Evolutionary conservation across 2,888 invertebrate species (phyloP).

Genomic region (Hemistola chrysoprasaria): DNA sequence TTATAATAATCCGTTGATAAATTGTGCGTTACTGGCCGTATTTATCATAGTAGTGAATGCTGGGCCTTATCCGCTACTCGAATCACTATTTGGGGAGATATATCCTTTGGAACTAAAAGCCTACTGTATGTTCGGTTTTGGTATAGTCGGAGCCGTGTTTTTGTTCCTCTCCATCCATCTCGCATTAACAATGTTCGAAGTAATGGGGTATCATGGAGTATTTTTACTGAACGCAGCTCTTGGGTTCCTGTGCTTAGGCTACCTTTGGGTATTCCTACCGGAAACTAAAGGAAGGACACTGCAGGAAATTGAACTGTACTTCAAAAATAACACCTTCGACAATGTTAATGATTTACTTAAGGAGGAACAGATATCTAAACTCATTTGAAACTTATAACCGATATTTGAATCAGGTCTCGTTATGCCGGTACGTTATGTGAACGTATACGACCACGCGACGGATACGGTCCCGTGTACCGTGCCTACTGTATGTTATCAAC

Average conservation of each 20-base stretch:
- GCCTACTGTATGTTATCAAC: no score
- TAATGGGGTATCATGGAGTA: slow-evolving; percentile 36
- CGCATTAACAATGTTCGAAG: slow-evolving; percentile 25
- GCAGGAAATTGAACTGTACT: slow-evolving; percentile 39
- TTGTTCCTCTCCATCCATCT: slow-evolving; percentile 33
- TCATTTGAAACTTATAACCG: no score
- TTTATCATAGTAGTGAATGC: slow-evolving; percentile 32
- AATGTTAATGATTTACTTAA: slow-evolving; percentile 6
- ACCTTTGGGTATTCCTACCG: slow-evolving; percentile 35
- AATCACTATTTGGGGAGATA: slow-evolving; percentile 35
- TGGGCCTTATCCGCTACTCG: slow-evolving; percentile 36
- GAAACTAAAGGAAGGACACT: slow-evolving; percentile 41
- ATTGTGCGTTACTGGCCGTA: slow-evolving; percentile 26
- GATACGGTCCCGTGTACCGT: no score
- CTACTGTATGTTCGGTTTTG: slow-evolving; percentile 25
- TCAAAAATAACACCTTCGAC: slow-evolving; percentile 27
- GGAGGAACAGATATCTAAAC: background rate
- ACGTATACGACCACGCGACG: no score
- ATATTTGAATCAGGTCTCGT: no score
- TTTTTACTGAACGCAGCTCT: slow-evolving; percentile 33
- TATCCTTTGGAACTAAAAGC: slow-evolving; percentile 37
- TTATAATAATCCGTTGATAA: slow-evolving; percentile 17
- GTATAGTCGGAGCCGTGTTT: slow-evolving; percentile 22
- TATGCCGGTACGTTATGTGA: no score
- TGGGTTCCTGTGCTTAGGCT: slow-evolving; percentile 28